These are phyloP conservation scores for Sylvietta virens DNA, from an alignment of 2,113 vertebrate species.

Conservation along the genomic window DNA sequence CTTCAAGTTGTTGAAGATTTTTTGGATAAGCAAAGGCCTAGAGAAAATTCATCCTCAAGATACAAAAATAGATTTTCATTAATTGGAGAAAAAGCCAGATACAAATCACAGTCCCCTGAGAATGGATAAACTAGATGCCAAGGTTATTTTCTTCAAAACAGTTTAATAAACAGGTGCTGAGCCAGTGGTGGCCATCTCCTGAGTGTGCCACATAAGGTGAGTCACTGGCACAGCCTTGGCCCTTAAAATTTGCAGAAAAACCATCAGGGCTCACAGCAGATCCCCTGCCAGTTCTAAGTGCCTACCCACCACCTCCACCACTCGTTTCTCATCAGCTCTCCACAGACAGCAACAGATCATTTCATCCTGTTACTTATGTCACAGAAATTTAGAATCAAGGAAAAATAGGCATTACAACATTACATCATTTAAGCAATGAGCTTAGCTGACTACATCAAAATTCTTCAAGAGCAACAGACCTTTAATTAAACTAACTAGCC, in stretches of 20 bases:
- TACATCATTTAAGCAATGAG: not conserved
- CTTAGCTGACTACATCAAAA: not conserved
- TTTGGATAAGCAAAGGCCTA: not conserved
- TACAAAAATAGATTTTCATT: not conserved
- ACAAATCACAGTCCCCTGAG: not conserved
- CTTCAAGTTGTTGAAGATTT: not conserved
- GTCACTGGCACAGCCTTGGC: not conserved
- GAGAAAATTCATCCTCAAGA: not conserved
- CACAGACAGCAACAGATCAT: not conserved
- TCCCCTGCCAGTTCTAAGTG: not conserved
- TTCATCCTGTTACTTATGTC: not conserved
- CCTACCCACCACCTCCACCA: not conserved
- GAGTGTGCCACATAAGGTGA: accelerated
- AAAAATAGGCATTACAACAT: not conserved
- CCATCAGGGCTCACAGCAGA: not conserved
- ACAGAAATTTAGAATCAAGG: not conserved
- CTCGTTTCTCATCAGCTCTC: not conserved
- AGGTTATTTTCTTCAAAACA: not conserved
- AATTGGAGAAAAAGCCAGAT: not conserved
- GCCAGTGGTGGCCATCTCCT: not conserved
- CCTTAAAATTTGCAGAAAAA: not conserved
- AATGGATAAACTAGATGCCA: not conserved
- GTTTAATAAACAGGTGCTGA: not conserved
- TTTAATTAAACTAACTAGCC: constrained; percentile 18
- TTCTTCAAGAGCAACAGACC: not conserved